phyloP scores from a whole-genome alignment of 1,140 invertebrate genomes.

The Agrilus planipennis region DNA sequence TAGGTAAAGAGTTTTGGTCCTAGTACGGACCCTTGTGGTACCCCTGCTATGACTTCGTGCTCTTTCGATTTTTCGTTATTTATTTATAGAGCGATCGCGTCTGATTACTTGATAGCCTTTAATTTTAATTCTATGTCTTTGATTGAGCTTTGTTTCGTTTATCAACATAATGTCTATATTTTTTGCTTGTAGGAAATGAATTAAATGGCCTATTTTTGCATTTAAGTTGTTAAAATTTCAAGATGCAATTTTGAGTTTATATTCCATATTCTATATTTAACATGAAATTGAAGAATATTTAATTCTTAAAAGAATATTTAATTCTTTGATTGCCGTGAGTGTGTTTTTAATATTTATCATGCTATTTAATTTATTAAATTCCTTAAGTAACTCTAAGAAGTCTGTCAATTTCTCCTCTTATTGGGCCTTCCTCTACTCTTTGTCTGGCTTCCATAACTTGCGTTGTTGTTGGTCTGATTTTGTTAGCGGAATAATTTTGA shows the following conservation, averaged over 20 bases:
- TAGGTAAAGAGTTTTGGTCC: too few species aligned
- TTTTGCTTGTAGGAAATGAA: too few species aligned
- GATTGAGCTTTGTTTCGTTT: too few species aligned
- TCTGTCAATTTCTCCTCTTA: neutral
- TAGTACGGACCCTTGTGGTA: too few species aligned
- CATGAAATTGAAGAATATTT: neutral
- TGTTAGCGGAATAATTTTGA: neutral
- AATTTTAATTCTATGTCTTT: too few species aligned
- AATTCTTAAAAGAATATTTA: neutral
- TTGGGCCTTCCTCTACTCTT: neutral
- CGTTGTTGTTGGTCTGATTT: neutral
- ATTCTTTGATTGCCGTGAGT: neutral
- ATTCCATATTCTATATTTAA: neutral
- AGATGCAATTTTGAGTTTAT: constrained; percentile 5
- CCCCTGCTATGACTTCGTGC: too few species aligned
- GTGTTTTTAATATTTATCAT: constrained; percentile 4
- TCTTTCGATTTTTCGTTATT: too few species aligned
- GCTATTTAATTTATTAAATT: constrained; percentile 4
- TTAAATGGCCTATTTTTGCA: too few species aligned
- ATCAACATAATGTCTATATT: too few species aligned
- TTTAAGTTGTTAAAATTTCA: constrained; percentile 5
- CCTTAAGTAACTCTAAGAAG: neutral
- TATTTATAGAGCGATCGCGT: too few species aligned
- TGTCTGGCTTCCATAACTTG: neutral
- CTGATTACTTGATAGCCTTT: too few species aligned